A percentile compares a stretch with the other conserved stretches of the same genome.
phyloP scores from a whole-genome alignment of 2,888 invertebrate genomes.

The Galeopsomyia nigrocyanea region DNA sequence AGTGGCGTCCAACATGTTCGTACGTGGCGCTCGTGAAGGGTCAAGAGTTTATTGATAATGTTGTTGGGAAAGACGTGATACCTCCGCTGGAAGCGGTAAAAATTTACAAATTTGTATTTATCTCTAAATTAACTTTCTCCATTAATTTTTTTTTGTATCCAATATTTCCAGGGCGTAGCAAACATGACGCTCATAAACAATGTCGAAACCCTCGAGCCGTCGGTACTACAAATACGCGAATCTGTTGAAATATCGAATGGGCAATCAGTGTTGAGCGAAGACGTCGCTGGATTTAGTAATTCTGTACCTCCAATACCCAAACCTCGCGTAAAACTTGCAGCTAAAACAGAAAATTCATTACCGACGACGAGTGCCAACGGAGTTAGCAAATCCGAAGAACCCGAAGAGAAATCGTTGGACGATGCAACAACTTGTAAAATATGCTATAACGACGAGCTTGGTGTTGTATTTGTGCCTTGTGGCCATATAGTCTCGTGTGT shows the following conservation, averaged over 20 bases:
- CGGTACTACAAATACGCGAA: conserved; percentile 30
- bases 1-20: conserved; percentile 89
- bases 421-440: conserved; percentile 86
- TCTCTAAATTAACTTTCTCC: too few species aligned
- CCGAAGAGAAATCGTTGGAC: conserved; percentile 50
- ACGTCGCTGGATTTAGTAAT: too few species aligned
- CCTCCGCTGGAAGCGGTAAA: conserved; percentile 66
- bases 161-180: conserved; percentile 58
- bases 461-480: conserved; percentile 93
- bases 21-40: conserved; percentile 87
- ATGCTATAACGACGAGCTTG: conserved; percentile 89
- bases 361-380: not conserved
- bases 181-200: conserved; percentile 61
- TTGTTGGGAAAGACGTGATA: conserved; percentile 70
- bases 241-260: conserved; percentile 43
- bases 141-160: too few species aligned
- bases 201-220: conserved; percentile 57
- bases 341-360: too few species aligned
- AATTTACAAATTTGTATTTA: not conserved
- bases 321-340: too few species aligned
- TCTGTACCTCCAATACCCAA: too few species aligned
- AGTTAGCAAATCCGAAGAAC: not conserved
- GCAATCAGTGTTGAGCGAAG: not conserved
- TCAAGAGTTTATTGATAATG: conserved; percentile 79
- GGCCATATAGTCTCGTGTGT: conserved; percentile 94